Base-by-base conservation (phyloP, 1,140 invertebrate species). In the Cepaea nemoralis region DNA sequence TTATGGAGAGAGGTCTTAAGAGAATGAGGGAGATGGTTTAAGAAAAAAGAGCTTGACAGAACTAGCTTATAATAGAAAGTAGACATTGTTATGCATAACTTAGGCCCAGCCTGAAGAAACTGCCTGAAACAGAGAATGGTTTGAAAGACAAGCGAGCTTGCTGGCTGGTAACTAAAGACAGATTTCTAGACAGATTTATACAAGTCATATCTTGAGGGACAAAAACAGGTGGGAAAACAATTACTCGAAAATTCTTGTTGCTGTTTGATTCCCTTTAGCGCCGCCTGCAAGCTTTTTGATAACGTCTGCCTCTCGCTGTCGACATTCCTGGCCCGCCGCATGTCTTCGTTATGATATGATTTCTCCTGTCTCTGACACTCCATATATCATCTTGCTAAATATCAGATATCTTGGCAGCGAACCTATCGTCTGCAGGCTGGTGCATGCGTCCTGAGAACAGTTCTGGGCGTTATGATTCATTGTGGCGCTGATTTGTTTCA, bases 401-500 rank as follows among this genome's bases (percentile, higher is more conserved):
- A 70, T 70, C 69, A 42, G 69, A 40, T 70, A 40, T n/a, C 69
- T 39, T n/a, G 35, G 12, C 69, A 39, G 35, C 35, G 16, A 22
- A 40, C 3, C 22, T 70, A n/a, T n/a, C n/a, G n/a, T 40, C 69
- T 1, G 69, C 35, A 63, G n/a, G n/a, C 27, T 63, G n/a, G n/a
- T 8, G 27, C n/a, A 27, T 0, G 59, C 59, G 40, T 37, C 6
- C 19, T 8, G 19, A 39, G 69, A 40, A 31, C 69, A 39, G 35
- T 16, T 37, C 19, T 35, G 69, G 40, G 69, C 27, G 69, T 70
- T 39, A 31, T 39, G 37, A 40, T 42, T 70, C 69, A 70, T 70
- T 35, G 27, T n/a, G 69, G 69, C 37, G 69, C 69, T 70, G 35
- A 70, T 70, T 70, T 70, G 69, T 70, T 70, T 70, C 69, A 70